Evolutionary conservation across 2,888 invertebrate genomes (phyloP), one percentile per base, ranked within the genome.

Genomic region (Pyralis farinalis): DNA sequence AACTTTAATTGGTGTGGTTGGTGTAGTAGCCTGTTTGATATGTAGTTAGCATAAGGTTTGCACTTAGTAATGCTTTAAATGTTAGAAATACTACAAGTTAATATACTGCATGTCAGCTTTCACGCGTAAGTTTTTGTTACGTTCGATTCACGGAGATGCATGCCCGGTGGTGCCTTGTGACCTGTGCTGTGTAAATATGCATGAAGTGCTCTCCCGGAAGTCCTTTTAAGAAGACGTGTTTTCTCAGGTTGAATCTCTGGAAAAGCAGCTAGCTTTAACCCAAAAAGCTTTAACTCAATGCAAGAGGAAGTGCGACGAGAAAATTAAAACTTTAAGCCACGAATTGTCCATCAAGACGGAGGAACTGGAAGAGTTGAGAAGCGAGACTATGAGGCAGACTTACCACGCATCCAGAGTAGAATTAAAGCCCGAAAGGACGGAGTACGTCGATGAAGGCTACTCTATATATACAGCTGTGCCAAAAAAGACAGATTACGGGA

Each of bases 161-260:
- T 79, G 81, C 57, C 48, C 50, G 59, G 60, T 54, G 53, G 33
- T 20, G 21, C 21, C 32, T 51, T 54, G 58, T 53, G 61, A 43
- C 12, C 49, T 56, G 56, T 64, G 60, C 53, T 53, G 58, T 78
- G 79, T 80, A 76, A 60, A 80, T 79, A 72, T 75, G 82, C 81
- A 81, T 78, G 81, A 71, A 73, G 60, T 49, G 50, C 42, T 53
- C 47, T 55, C 47, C n/a, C 53, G 44, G 64, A 65, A 66, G 73
- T 68, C 53, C 60, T 69, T 75, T 53, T 83, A 84, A 84, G 84
- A 72, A 80, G 79, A 73, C 59, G 56, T 85, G 78, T 86, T 75
- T 88, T 82, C 86, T 72, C 87, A 90, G 90, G 90, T 90, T 20
- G 90, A 91, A 71, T 91, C 91, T 53, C 75, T 92, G 59, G 92